These are phyloP conservation scores for Myzus persicae DNA, from an alignment of 1,140 invertebrate species.

Conservation along the genomic window DNA sequence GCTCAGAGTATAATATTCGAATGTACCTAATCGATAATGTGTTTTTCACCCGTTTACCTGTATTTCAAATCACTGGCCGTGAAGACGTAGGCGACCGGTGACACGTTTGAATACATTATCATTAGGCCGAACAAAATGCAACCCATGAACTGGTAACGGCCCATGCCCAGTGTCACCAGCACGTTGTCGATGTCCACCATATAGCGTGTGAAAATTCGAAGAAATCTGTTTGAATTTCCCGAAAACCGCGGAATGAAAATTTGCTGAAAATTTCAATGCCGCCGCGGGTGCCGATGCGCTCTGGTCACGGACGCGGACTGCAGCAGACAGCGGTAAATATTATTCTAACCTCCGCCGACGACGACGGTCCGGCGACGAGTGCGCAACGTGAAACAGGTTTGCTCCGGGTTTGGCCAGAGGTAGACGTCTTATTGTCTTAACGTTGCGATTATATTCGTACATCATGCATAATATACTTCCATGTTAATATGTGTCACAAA, in stretches of 20 bases:
- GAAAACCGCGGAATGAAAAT: neutral
- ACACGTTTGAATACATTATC: slow-evolving; percentile 41
- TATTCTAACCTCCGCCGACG: neutral
- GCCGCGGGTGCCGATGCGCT: neutral
- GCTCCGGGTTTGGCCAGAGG: neutral
- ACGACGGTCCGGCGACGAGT: neutral
- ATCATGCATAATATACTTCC: neutral
- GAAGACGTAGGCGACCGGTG: slow-evolving; percentile 40
- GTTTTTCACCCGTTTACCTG: neutral
- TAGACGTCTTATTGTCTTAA: too few relatives aligned
- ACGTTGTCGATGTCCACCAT: slow-evolving; percentile 40
- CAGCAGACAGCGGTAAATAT: too few relatives aligned
- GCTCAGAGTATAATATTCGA: too few relatives aligned
- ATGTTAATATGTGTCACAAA: too few relatives aligned
- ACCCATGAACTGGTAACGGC: slow-evolving; percentile 21
- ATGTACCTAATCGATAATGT: too few relatives aligned
- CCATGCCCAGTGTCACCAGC: neutral
- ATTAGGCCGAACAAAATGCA: slow-evolving; percentile 14
- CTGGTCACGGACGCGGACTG: neutral
- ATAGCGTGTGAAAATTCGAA: neutral
- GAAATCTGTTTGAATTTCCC: neutral
- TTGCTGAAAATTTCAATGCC: neutral
- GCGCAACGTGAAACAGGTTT: neutral
- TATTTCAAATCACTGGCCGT: slow-evolving; percentile 49
- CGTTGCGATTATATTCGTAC: neutral